Evolutionary conservation across 1,140 invertebrate genomes (phyloP).

Genomic region (Drosophila arizonae): DNA sequence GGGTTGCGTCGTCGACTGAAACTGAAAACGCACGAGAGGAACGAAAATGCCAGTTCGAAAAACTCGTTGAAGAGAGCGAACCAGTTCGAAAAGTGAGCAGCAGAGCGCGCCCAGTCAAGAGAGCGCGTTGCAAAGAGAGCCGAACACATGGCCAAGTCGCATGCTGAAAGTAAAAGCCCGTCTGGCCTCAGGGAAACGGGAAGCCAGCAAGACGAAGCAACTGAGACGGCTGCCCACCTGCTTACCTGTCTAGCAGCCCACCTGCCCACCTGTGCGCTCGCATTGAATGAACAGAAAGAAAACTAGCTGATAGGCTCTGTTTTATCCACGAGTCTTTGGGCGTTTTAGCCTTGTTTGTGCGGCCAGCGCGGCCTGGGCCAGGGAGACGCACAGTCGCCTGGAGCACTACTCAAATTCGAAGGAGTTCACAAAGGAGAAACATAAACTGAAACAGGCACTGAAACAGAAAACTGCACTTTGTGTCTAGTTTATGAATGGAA

Average conservation of each 20-base stretch:
- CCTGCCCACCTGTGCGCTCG: slow-evolving; percentile 24
- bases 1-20: slow-evolving; percentile 56
- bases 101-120: slow-evolving; percentile 4
- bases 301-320: slow-evolving; percentile 30
- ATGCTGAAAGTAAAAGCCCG: slow-evolving; percentile 75
- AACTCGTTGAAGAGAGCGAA: slow-evolving; percentile 33
- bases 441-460: too few relatives aligned
- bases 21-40: not conserved
- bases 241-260: not conserved
- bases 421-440: not conserved
- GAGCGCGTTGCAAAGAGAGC: not conserved
- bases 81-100: slow-evolving; percentile 18
- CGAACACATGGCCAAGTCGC: slow-evolving; percentile 32
- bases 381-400: slow-evolving; percentile 4
- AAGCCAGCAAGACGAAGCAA: not conserved
- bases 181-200: slow-evolving; percentile 1
- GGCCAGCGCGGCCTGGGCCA: slow-evolving; percentile 7
- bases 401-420: slow-evolving; percentile 21
- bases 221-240: slow-evolving; percentile 10
- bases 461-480: slow-evolving; percentile 43
- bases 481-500: slow-evolving; percentile 1
- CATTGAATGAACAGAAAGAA: slow-evolving; percentile 18
- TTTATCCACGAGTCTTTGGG: slow-evolving; percentile 21
- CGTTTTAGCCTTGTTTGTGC: slow-evolving; percentile 28
- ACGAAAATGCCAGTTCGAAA: slow-evolving; percentile 61